Percentiles rank a stretch among this genome's conserved stretches.
phyloP scores from a whole-genome alignment of 2,888 invertebrate genomes.

The Drosophila kuntzei region DNA sequence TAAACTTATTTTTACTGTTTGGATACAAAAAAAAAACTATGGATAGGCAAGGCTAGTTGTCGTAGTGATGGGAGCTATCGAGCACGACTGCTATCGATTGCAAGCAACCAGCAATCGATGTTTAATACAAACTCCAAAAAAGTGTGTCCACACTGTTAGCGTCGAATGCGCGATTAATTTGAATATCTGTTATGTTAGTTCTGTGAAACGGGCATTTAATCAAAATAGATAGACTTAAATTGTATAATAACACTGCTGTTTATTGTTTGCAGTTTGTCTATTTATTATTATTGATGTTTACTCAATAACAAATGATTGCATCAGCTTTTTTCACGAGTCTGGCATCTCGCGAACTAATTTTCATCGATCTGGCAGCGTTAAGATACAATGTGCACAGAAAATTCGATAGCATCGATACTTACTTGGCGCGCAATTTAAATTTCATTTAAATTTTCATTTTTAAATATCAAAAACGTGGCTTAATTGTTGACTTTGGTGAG shows the following conservation, averaged over 20 bases:
- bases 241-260: background rate
- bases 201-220: background rate
- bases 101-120: conserved; percentile 22
- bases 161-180: conserved; percentile 13
- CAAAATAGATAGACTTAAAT: background rate
- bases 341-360: conserved; percentile 13
- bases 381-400: conserved; percentile 4
- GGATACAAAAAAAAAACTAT: conserved; percentile 73
- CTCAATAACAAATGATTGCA: background rate
- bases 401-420: background rate
- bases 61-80: conserved; percentile 60
- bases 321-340: conserved; percentile 1
- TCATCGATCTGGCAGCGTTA: conserved; percentile 16
- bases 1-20: conserved; percentile 75
- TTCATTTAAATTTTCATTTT: no score
- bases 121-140: background rate
- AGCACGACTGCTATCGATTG: conserved; percentile 52
- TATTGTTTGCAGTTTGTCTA: background rate
- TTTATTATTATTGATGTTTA: background rate
- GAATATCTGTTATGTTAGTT: background rate
- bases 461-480: no score
- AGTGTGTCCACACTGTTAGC: conserved; percentile 33
- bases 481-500: no score
- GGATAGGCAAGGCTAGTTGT: conserved; percentile 69
- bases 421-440: background rate